Conservation (phyloP, 1,140 invertebrate genomes). For the Amphibalanus amphitrite region DNA sequence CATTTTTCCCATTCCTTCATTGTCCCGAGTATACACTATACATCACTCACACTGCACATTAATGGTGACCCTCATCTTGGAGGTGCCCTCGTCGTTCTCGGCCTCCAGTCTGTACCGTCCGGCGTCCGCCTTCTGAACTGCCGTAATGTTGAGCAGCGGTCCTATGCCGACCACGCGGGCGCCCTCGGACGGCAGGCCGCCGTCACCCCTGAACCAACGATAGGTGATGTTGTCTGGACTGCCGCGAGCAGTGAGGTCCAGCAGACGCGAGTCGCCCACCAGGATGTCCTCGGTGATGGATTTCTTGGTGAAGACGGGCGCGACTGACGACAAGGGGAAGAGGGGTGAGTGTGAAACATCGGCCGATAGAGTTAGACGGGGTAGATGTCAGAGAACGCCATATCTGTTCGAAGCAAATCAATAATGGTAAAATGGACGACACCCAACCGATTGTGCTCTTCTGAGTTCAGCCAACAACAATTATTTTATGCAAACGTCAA, state of each 20-base stretch:
- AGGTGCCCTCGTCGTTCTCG: constrained; percentile 38
- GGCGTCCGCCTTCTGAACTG: constrained; percentile 36
- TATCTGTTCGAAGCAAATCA: too few species aligned
- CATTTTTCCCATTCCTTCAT: too few species aligned
- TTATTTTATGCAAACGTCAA: too few species aligned
- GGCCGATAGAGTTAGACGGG: too few species aligned
- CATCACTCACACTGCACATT: constrained; percentile 82
- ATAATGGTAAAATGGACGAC: too few species aligned
- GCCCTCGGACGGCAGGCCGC: not conserved
- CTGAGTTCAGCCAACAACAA: too few species aligned
- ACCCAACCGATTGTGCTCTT: too few species aligned
- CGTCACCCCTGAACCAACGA: constrained; percentile 68
- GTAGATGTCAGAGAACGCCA: too few species aligned
- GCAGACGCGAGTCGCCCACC: constrained; percentile 62
- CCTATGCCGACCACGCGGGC: constrained; percentile 49
- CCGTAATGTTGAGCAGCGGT: constrained; percentile 62
- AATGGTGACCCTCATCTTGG: constrained; percentile 55
- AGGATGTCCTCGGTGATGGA: constrained; percentile 40
- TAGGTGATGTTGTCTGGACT: constrained; percentile 67
- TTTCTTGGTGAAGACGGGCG: constrained; percentile 28
- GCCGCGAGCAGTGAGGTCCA: constrained; percentile 58
- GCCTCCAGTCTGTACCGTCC: constrained; percentile 51
- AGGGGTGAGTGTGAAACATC: too few species aligned
- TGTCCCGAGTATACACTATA: too few species aligned
- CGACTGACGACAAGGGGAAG: constrained; percentile 19